A percentile compares a stretch with the other conserved stretches of the same genome.
Evolutionary conservation across 2,888 invertebrate genomes (phyloP).

Genomic region (Phlogophora meticulosa): DNA sequence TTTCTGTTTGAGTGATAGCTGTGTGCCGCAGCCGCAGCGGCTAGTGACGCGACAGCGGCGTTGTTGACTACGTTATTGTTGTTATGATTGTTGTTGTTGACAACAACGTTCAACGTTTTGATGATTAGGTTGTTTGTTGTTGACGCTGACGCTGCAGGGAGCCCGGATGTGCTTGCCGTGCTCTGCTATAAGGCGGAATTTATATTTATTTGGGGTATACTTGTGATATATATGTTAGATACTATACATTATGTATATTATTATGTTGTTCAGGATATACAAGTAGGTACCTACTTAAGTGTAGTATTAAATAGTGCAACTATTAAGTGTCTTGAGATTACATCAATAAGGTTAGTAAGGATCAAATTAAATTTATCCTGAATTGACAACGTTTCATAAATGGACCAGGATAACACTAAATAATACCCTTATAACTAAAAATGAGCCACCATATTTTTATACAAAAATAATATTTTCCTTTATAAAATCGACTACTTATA

Average conservation of each 20-base stretch:
- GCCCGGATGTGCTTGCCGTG: slow-evolving; percentile 85
- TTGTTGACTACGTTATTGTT: slow-evolving; percentile 90
- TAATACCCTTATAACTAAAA: no score
- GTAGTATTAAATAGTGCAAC: slow-evolving; percentile 26
- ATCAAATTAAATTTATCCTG: slow-evolving; percentile 17
- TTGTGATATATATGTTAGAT: slow-evolving; percentile 17
- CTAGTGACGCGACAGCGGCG: slow-evolving; percentile 88
- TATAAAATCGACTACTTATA: no score
- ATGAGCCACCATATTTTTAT: no score
- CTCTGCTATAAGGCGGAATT: slow-evolving; percentile 76
- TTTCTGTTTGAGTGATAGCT: slow-evolving; percentile 88
- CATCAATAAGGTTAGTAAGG: slow-evolving; percentile 12
- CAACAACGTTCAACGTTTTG: slow-evolving; percentile 89
- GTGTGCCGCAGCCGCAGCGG: slow-evolving; percentile 89
- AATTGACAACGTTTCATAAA: background rate
- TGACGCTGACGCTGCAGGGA: slow-evolving; percentile 82
- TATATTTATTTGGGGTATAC: slow-evolving; percentile 39
- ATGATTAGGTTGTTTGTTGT: slow-evolving; percentile 90
- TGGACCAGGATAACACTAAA: no score
- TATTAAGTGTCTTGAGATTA: slow-evolving; percentile 26
- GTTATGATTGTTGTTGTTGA: slow-evolving; percentile 90
- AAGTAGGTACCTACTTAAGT: slow-evolving; percentile 16
- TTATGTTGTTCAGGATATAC: background rate
- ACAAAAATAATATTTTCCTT: no score
- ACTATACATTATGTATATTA: background rate